These are phyloP conservation scores for Fistularia tabacaria DNA, from an alignment of 2,797 vertebrate species.

Conservation along the genomic window DNA sequence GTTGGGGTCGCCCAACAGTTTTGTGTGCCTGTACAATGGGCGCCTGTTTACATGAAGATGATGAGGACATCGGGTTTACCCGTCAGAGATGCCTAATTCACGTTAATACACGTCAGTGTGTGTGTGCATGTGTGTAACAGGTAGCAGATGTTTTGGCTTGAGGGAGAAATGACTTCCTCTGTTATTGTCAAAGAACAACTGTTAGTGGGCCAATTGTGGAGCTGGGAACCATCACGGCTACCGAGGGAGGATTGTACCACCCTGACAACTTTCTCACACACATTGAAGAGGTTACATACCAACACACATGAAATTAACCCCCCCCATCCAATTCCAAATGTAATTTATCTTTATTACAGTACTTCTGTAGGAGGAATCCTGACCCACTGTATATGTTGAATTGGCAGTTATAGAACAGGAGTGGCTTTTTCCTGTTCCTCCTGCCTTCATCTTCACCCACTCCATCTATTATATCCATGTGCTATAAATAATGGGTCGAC, in stretches of 20 bases:
- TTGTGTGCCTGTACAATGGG: no score
- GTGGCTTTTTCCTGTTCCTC: no score
- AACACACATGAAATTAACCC: not conserved
- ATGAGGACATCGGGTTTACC: conserved; percentile 39
- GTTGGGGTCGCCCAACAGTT: no score
- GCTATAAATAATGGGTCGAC: no score
- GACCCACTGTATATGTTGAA: no score
- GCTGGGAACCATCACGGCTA: conserved; percentile 55
- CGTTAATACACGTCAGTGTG: conserved; percentile 25
- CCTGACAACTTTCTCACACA: conserved; percentile 28
- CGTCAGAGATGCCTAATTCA: conserved; percentile 28
- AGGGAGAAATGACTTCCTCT: conserved; percentile 62
- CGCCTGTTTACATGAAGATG: conserved; percentile 30
- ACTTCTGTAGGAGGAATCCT: no score
- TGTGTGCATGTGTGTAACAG: conserved; percentile 39
- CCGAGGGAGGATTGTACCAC: conserved; percentile 29
- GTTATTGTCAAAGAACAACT: conserved; percentile 61
- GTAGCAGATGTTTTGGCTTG: conserved; percentile 58
- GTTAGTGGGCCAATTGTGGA: conserved; percentile 35
- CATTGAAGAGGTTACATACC: conserved; percentile 1
- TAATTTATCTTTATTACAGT: no score
- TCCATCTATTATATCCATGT: no score
- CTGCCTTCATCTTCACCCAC: no score
- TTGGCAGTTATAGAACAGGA: no score
- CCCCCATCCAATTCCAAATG: no score